Conservation (phyloP, 2,888 invertebrate species). For the Patella depressa region DNA sequence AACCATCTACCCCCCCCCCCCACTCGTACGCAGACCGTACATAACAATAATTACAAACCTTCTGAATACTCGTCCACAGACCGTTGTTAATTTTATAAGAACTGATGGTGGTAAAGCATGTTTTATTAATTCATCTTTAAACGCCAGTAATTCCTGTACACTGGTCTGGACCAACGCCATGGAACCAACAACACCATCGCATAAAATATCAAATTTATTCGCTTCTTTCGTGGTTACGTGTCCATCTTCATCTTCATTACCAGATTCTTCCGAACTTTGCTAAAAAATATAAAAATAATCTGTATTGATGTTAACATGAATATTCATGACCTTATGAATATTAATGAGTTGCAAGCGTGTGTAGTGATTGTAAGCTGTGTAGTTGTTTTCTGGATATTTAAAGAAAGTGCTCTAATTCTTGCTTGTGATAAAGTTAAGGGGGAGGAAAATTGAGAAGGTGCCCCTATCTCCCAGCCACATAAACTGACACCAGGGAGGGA, state of each 20-base stretch:
- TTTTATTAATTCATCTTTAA: constrained; percentile 69
- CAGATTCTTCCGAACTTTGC: constrained; percentile 35
- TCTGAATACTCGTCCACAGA: constrained; percentile 65
- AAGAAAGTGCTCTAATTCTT: too few relatives aligned
- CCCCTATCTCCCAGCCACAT: too few relatives aligned
- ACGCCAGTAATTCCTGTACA: constrained; percentile 64
- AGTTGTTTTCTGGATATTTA: too few relatives aligned
- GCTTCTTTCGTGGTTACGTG: constrained; percentile 56
- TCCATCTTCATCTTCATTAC: constrained; percentile 52
- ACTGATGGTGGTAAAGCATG: constrained; percentile 68
- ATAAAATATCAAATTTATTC: constrained; percentile 68
- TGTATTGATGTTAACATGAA: too few relatives aligned
- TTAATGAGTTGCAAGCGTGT: too few relatives aligned
- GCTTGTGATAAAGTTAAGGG: too few relatives aligned
- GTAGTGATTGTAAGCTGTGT: too few relatives aligned
- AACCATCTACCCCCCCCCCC: too few relatives aligned
- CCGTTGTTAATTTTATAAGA: constrained; percentile 62
- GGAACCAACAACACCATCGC: constrained; percentile 67
- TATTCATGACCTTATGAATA: too few relatives aligned
- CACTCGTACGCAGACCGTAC: too few relatives aligned
- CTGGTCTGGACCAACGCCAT: constrained; percentile 66
- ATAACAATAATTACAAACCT: constrained; percentile 48
- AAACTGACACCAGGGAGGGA: too few relatives aligned
- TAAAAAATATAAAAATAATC: constrained; percentile 10
- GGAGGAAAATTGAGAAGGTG: too few relatives aligned